Percentiles rank a stretch among this genome's conserved stretches.
Conservation (phyloP, 2,797 vertebrate species). For the Amniataba percoides region DNA sequence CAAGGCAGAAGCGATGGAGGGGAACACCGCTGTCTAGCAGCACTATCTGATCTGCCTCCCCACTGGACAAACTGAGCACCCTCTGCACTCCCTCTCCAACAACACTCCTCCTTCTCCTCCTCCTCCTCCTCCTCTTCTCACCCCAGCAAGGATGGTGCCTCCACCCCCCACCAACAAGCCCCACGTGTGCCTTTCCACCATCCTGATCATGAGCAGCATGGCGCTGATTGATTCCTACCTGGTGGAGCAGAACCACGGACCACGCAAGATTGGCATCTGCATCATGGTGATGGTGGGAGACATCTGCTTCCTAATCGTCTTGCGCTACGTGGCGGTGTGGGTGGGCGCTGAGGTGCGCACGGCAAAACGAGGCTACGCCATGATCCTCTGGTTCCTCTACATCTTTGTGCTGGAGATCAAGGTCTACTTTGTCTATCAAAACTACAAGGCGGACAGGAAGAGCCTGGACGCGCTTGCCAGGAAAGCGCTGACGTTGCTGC, state of each 20-base stretch:
- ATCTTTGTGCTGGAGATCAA: conserved; percentile 91
- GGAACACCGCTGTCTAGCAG: conserved; percentile 73
- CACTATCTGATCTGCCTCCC: conserved; percentile 69
- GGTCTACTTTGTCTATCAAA: conserved; percentile 92
- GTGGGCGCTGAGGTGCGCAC: conserved; percentile 92
- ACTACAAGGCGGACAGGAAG: conserved; percentile 91
- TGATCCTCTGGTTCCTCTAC: conserved; percentile 91
- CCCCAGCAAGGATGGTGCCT: conserved; percentile 83
- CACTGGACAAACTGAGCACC: conserved; percentile 63
- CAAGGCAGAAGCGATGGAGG: conserved; percentile 75
- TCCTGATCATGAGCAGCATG: conserved; percentile 90
- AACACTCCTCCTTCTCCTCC: conserved; percentile 53
- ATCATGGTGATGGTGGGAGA: conserved; percentile 92
- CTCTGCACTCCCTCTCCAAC: conserved; percentile 52
- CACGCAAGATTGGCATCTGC: conserved; percentile 87
- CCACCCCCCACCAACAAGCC: conserved; percentile 90
- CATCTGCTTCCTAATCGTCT: conserved; percentile 89
- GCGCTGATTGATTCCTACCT: conserved; percentile 88
- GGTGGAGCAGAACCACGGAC: conserved; percentile 89
- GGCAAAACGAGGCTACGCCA: conserved; percentile 91
- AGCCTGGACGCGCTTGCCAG: conserved; percentile 87
- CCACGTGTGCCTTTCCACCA: conserved; percentile 89
- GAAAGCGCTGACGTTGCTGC: conserved; percentile 85
- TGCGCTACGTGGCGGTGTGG: conserved; percentile 92
- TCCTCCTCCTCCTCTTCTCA: conserved; percentile 32